These are phyloP conservation scores for Lasioglossum pauxillum DNA, from an alignment of 2,888 invertebrate genomes.

Conservation along the genomic window DNA sequence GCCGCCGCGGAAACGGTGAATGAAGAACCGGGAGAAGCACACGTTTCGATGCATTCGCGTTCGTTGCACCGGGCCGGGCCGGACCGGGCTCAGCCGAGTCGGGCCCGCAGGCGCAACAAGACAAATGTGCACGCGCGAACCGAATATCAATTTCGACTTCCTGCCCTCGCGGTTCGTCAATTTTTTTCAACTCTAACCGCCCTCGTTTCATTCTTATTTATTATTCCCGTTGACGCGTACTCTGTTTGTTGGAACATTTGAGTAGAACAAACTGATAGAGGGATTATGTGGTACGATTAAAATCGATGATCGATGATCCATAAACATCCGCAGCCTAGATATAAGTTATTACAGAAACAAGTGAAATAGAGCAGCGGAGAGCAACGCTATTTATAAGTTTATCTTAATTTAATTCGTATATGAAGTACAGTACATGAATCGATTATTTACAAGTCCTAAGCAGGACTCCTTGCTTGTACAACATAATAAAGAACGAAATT, in stretches of 20 bases:
- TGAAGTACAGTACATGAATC: background rate
- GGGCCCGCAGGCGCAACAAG: slow-evolving; percentile 49
- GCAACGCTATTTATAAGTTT: background rate
- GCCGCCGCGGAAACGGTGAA: slow-evolving; percentile 61
- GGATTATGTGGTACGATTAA: too few species aligned
- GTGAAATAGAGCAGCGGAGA: too few species aligned
- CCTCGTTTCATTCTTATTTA: background rate
- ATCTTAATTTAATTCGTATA: too few species aligned
- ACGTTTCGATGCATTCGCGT: slow-evolving; percentile 35
- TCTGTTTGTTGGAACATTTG: background rate
- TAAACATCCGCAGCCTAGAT: too few species aligned
- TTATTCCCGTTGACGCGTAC: background rate
- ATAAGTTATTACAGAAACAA: too few species aligned
- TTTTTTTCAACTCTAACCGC: background rate
- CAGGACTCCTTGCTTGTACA: too few species aligned
- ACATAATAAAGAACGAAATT: background rate
- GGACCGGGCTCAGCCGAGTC: background rate
- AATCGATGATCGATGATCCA: too few species aligned
- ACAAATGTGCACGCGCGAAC: slow-evolving; percentile 46
- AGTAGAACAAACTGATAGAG: too few species aligned
- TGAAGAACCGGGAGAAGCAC: slow-evolving; percentile 58
- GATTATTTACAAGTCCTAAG: background rate
- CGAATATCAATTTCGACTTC: slow-evolving; percentile 46
- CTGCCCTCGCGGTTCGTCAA: background rate
- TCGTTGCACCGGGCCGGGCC: slow-evolving; percentile 6